Percentiles rank a stretch among this genome's conserved stretches.
Conservation (phyloP, 1,140 invertebrate species). For the Diabrotica undecimpunctata region DNA sequence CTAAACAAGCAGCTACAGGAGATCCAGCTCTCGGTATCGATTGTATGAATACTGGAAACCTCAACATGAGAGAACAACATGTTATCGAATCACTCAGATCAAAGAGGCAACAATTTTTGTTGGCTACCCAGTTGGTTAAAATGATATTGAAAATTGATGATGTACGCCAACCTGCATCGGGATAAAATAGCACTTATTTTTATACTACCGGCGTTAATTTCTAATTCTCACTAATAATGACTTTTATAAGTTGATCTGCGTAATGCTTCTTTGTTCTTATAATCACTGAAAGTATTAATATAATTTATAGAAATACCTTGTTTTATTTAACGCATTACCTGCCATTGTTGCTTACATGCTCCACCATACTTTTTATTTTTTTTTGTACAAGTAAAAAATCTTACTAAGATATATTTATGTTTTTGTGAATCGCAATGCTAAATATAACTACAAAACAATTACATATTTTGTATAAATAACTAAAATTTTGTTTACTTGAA, state of each 20-base stretch:
- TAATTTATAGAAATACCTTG: not conserved
- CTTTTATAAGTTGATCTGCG: not conserved
- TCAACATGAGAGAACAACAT: constrained; percentile 93
- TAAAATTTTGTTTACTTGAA: too few species aligned
- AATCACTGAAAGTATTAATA: constrained; percentile 1
- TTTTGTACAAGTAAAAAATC: too few species aligned
- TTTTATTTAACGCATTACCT: not conserved
- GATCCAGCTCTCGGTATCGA: constrained; percentile 92
- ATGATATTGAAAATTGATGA: constrained; percentile 99
- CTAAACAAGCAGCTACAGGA: constrained; percentile 76
- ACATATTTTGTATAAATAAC: too few species aligned
- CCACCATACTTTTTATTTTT: too few species aligned
- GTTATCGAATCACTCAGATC: constrained; percentile 96
- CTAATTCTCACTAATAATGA: not conserved
- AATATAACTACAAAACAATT: too few species aligned
- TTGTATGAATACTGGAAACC: constrained; percentile 85
- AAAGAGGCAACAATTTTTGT: constrained; percentile 95
- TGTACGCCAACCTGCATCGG: constrained; percentile 69
- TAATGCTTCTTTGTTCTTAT: too few species aligned
- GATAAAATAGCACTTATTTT: not conserved
- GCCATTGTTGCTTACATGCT: too few species aligned
- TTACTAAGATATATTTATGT: too few species aligned
- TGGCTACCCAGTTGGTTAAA: constrained; percentile 96
- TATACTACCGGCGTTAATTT: too few species aligned
- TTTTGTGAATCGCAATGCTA: too few species aligned